Base-by-base conservation (phyloP, 1,140 invertebrate genomes). In the Saccostrea glomerata region DNA sequence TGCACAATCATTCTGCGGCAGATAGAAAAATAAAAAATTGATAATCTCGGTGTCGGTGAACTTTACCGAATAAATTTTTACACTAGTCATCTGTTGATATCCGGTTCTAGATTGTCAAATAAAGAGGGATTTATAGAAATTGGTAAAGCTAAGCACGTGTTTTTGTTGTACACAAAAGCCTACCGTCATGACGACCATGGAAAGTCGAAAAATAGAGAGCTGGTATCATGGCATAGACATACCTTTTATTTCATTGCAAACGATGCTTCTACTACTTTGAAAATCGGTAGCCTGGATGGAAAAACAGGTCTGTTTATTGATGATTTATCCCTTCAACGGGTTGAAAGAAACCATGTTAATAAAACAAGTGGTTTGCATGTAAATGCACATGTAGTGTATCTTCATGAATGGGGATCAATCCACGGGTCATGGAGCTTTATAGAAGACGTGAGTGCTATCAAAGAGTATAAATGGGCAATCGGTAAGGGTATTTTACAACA, bases 391-490 rank as follows among this genome's bases (percentile, higher is more conserved):
- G 83, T 88, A 40, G 90, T 92, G 7, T 92, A 90, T 84, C 58
- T 90, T 56, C 89, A 92, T 55, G 87, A 91, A 63, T 92, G 91
- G 92, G 87, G 89, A n/a, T 91, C 91, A 40, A 86, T 92, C 25
- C 90, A 92, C 84, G 86, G 88, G 13, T 82, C 88, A 0, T 93
- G 91, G 91, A 88, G 90, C 60, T 92, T 91, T 87, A 15, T 85
- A 23, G 91, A 93, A 83, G 73, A 85, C 11, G 87, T 90, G 5
- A 89, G 89, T 87, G 89, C 87, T 4, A 92, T 92, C 54, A 85
- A 84, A 9, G 90, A 92, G 20, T 92, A 91, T 84, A 86, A 60
- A 70, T 92, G 91, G 91, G 92, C 92, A 13, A 89, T 93, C 60
- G 92, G 92, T 92, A 90, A 82, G 87, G 6, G 15, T 20, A 63